Evolutionary conservation across 1,140 invertebrate species (phyloP), one percentile per base, ranked within the genome.

Genomic region (Drosophila grimshawi): DNA sequence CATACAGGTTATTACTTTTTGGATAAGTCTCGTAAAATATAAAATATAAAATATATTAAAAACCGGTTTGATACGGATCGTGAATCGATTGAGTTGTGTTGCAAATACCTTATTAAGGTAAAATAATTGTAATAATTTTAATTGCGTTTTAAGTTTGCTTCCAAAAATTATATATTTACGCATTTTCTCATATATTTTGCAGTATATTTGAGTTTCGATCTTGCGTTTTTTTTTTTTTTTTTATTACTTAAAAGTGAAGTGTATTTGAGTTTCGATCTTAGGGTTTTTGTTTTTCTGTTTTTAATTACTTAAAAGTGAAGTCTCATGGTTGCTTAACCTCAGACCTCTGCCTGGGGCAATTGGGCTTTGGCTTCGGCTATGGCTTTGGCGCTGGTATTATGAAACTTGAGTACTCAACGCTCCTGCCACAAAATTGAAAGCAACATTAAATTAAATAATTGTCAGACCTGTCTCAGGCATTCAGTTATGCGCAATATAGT

Each of bases 391-490:
- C 65, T 65, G 52, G 43, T 63, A 66, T 70, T 78, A 69, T 80
- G 59, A 63, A 79, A 76, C 62, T 79, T 60, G 52, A 76, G 53
- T 63, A 33, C 49, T 32, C 59, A 53, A 67, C 19, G 46, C 46
- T 39, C 27, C 48, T 55, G 27, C 43, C 30, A 8, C 43, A 32
- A 70, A 55, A 77, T 81, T 78, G 67, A 60, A 76, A 60, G 75
- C 74, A 73, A 69, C 71, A 74, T 89, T 79, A 89, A 89, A 88
- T 89, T 80, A 89, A 89, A 85, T 89, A 85, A 89, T 89, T 89
- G 78, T 89, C 75, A 63, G 69, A 57, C 64, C 52, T 85, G 82
- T 85, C 78, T 80, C 65, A 66, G 73, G 41, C 55, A 55, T 81
- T 78, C 51, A 48, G 69, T 70, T 88, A 78, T 86, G 72, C 77